Evolutionary conservation across 2,113 vertebrate genomes (phyloP).

Genomic region (Lepus americanus): DNA sequence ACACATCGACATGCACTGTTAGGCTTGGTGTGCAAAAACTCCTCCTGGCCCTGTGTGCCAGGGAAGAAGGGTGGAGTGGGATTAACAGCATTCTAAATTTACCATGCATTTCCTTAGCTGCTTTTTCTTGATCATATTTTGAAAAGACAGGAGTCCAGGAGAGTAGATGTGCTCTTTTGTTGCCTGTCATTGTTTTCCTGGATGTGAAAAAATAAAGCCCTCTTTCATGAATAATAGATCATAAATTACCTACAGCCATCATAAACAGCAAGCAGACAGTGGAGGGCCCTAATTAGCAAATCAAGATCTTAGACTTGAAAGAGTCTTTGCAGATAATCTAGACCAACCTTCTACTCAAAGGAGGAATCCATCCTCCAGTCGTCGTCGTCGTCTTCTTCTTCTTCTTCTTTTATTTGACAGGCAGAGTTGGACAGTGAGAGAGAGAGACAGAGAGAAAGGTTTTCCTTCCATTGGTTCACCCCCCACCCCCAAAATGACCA

Average conservation of each 20-base stretch:
- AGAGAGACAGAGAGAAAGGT: too few relatives aligned
- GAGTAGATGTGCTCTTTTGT: neutral
- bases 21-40: slow-evolving; percentile 1
- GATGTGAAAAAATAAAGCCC: neutral
- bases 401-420: too few relatives aligned
- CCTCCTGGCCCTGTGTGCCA: neutral
- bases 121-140: slow-evolving; percentile 61
- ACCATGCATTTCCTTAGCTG: slow-evolving; percentile 22
- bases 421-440: too few relatives aligned
- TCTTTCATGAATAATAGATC: slow-evolving; percentile 53
- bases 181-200: slow-evolving; percentile 22
- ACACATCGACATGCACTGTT: neutral
- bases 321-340: neutral
- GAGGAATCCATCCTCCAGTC: neutral
- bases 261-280: neutral
- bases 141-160: slow-evolving; percentile 58
- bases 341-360: neutral
- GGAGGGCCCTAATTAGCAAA: neutral
- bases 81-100: slow-evolving; percentile 67
- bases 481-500: too few relatives aligned
- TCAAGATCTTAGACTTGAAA: neutral
- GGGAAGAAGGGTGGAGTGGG: neutral
- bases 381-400: too few relatives aligned
- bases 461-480: too few relatives aligned
- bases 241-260: neutral